phyloP scores from a whole-genome alignment of 2,797 vertebrate species.

The Danio jaintianensis region DNA sequence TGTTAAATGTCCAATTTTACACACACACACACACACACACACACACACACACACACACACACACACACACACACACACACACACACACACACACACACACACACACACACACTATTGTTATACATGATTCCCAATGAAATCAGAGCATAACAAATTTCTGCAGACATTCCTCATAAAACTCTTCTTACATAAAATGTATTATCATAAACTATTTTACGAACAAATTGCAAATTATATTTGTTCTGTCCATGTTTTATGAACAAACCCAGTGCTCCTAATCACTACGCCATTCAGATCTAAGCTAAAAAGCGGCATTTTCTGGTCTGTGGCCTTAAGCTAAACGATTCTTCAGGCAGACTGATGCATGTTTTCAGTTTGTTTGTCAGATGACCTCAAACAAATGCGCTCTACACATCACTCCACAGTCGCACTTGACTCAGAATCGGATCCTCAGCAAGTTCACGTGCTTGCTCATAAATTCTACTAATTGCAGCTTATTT shows the following conservation, averaged over 20 bases:
- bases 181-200: neutral
- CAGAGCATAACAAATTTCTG: neutral
- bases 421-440: neutral
- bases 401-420: conserved; percentile 1
- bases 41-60: too few relatives aligned
- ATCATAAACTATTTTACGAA: neutral
- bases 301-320: neutral
- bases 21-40: too few relatives aligned
- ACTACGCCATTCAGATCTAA: neutral
- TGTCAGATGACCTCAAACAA: conserved; percentile 16
- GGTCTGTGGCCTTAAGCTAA: neutral
- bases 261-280: neutral
- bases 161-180: neutral
- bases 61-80: too few relatives aligned
- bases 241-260: conserved; percentile 3
- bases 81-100: too few relatives aligned
- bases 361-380: conserved; percentile 1
- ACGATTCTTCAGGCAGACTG: neutral
- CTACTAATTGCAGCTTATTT: conserved; percentile 34
- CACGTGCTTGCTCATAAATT: conserved; percentile 18
- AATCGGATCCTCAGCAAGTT: conserved; percentile 28
- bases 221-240: neutral
- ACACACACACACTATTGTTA: too few relatives aligned
- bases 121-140: neutral
- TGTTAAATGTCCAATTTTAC: neutral